Conservation (phyloP, 2,797 vertebrate species). For the Benthosema pterotum region DNA sequence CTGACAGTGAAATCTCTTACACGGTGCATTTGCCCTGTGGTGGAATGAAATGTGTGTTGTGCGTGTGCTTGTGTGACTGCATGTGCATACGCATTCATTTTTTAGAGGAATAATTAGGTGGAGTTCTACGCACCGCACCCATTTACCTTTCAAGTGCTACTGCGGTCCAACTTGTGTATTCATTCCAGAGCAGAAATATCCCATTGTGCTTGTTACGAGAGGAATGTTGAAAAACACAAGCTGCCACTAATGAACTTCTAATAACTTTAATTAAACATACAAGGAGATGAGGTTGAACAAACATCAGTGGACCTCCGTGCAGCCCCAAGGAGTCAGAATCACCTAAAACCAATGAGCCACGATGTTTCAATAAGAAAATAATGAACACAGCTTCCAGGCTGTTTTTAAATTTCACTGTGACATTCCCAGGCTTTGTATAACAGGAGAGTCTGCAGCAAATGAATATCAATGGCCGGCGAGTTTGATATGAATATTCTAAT, state of each 20-base stretch:
- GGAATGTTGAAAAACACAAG: slow-evolving; percentile 33
- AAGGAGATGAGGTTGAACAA: slow-evolving; percentile 59
- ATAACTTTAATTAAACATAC: slow-evolving; percentile 70
- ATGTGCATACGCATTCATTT: too few species aligned
- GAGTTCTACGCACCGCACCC: background rate
- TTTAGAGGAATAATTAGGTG: background rate
- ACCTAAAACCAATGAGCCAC: slow-evolving; percentile 51
- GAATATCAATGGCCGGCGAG: slow-evolving; percentile 65
- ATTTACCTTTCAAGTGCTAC: slow-evolving; percentile 10
- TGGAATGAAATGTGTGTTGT: too few species aligned
- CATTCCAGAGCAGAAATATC: slow-evolving; percentile 11
- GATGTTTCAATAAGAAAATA: slow-evolving; percentile 63
- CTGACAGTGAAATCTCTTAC: background rate
- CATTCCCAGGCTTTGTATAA: slow-evolving; percentile 73
- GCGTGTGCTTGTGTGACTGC: too few species aligned
- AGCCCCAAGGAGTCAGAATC: slow-evolving; percentile 42
- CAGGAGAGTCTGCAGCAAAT: slow-evolving; percentile 57
- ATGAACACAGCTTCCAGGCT: slow-evolving; percentile 63
- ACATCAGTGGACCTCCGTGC: slow-evolving; percentile 37
- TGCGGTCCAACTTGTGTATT: slow-evolving; percentile 6
- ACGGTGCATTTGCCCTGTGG: background rate
- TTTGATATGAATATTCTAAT: slow-evolving; percentile 73
- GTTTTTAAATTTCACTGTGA: slow-evolving; percentile 64
- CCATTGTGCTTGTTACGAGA: slow-evolving; percentile 10
- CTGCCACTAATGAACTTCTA: slow-evolving; percentile 53